phyloP scores from a whole-genome alignment of 2,113 vertebrate genomes.

The Poecilia latipinna region DNA sequence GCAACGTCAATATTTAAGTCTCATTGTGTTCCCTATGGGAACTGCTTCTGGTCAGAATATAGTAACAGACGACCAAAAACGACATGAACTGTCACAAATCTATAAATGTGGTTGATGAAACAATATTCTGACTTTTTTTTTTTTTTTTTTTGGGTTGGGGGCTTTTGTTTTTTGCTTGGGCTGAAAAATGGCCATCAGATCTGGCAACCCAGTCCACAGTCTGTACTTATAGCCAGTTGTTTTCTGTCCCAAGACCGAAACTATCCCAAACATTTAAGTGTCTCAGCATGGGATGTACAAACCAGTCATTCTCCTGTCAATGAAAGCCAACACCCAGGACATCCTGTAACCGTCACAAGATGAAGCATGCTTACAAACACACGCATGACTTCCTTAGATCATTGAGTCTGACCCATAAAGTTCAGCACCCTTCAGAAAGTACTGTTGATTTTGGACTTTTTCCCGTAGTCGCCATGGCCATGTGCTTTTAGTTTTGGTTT shows the following conservation, averaged over 20 bases:
- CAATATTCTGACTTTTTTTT: too few relatives aligned
- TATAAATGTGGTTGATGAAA: too few relatives aligned
- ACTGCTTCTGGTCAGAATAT: too few relatives aligned
- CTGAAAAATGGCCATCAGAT: too few relatives aligned
- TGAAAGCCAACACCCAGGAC: slow-evolving; percentile 52
- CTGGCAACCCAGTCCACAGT: too few relatives aligned
- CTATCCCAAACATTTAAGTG: slow-evolving; percentile 19
- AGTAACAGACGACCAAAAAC: too few relatives aligned
- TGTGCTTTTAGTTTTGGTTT: slow-evolving; percentile 11
- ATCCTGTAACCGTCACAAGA: slow-evolving; percentile 47
- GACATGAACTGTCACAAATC: too few relatives aligned
- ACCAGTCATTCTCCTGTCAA: slow-evolving; percentile 7
- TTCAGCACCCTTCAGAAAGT: slow-evolving; percentile 8
- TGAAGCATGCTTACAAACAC: slow-evolving; percentile 24
- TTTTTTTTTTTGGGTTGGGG: too few relatives aligned
- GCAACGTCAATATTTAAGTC: too few relatives aligned
- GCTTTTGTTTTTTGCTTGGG: too few relatives aligned
- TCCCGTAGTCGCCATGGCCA: background rate
- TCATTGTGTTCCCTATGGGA: too few relatives aligned
- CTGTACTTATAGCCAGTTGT: background rate
- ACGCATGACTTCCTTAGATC: slow-evolving; percentile 15
- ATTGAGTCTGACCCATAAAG: slow-evolving; percentile 26
- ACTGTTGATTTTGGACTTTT: slow-evolving; percentile 8
- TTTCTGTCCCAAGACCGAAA: background rate
- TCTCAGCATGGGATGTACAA: slow-evolving; percentile 22